A percentile compares a stretch with the other conserved stretches of the same genome.
Evolutionary conservation across 1,140 invertebrate species (phyloP).

Genomic region (Artemia franciscana): DNA sequence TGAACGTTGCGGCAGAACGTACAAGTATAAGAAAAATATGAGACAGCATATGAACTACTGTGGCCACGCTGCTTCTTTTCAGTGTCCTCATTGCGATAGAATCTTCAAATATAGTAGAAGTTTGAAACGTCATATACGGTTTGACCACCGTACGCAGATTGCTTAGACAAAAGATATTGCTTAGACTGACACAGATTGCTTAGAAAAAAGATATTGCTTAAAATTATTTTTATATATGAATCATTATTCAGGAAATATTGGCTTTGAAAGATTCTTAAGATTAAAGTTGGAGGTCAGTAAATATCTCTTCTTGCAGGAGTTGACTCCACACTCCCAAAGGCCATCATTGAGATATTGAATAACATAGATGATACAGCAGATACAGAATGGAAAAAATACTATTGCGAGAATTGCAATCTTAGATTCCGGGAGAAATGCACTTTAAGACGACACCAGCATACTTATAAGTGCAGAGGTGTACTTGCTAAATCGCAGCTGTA

Average conservation of each 20-base stretch:
- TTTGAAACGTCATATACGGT: not conserved
- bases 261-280: too few species aligned
- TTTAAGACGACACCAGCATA: not conserved
- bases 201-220: too few species aligned
- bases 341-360: not conserved
- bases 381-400: not conserved
- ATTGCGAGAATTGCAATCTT: not conserved
- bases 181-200: too few species aligned
- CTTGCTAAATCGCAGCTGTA: not conserved
- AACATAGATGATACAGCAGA: not conserved
- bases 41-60: not conserved
- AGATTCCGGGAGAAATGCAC: not conserved
- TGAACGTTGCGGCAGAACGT: not conserved
- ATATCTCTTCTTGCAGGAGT: not conserved
- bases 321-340: not conserved
- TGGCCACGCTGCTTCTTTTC: not conserved
- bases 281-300: too few species aligned
- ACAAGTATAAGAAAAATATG: not conserved
- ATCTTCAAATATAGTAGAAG: not conserved
- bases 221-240: too few species aligned
- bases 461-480: not conserved
- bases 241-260: too few species aligned
- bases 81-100: not conserved
- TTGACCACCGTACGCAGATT: not conserved
- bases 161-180: not conserved